Evolutionary conservation across 2,888 invertebrate genomes (phyloP), one percentile per base, ranked within the genome.

Genomic region (Dermolepida albohirtum): DNA sequence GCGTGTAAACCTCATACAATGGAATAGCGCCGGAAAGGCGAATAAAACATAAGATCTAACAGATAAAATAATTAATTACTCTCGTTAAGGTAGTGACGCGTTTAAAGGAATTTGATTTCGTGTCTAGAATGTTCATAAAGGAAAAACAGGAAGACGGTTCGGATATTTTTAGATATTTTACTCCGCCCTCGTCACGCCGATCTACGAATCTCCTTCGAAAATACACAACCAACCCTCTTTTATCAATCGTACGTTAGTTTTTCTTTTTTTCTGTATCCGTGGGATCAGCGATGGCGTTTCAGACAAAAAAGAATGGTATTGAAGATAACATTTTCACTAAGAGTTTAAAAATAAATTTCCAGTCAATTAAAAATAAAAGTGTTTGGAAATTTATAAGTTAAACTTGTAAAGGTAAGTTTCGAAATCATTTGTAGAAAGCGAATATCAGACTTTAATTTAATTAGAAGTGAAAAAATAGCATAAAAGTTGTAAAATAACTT

Each of bases 101-200:
- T 57, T 43, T 11, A 22, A 57, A 44, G 49, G 22, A 41, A 57
- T 43, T 57, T 22, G 57, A 57, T 57, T 43, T 57, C 57, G 57
- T 55, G 43, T n/a, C 27, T 43, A 12, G 12, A n/a, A 41, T 10
- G 40, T 1, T 16, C 14, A 12, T 14, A 39, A 39, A 14, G 43
- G 40, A 43, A 44, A 57, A 57, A 57, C 57, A 57, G 57, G 57
- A 57, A 57, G 57, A 57, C 57, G 57, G 22, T 14, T 44, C 27
- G 57, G 57, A 27, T 57, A 57, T 57, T 57, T 57, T 57, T 57
- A 57, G 57, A 44, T 44, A 44, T 44, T 29, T 57, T 27, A 57
- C 57, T 57, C 57, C 57, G 57, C 57, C 57, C 44, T 27, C 27
- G 29, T 44, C 57, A 17, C 57, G 22, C 1, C 44, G 27, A 57